These are phyloP conservation scores for Rhinogobio ventralis DNA, from an alignment of 2,797 vertebrate genomes.

Conservation along the genomic window DNA sequence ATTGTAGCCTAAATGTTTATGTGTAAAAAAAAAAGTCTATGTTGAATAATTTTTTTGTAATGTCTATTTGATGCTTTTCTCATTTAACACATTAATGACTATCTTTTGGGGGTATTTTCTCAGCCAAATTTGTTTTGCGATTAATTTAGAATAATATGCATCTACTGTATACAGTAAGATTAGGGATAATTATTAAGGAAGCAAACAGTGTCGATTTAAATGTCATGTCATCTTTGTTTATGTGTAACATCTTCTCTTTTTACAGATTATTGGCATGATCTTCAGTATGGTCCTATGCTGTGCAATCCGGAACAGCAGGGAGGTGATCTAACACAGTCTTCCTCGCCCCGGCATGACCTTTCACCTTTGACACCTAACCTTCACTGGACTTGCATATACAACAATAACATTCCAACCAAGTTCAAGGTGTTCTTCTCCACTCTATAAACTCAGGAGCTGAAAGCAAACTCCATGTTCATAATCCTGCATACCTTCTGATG, in stretches of 20 bases:
- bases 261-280: constrained; percentile 96
- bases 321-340: constrained; percentile 84
- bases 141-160: not conserved
- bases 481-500: not conserved
- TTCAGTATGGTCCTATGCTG: constrained; percentile 99
- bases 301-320: constrained; percentile 91
- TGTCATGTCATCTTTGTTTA: not conserved
- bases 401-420: constrained; percentile 62
- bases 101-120: not conserved
- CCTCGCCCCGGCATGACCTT: constrained; percentile 1
- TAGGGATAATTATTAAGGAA: not conserved
- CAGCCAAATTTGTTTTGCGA: too few relatives aligned
- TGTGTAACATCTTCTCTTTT: constrained; percentile 10
- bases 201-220: not conserved
- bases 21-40: not conserved
- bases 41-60: not conserved
- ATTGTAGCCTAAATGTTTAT: too few relatives aligned
- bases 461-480: constrained; percentile 19
- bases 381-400: constrained; percentile 53
- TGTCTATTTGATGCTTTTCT: not conserved
- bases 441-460: constrained; percentile 49
- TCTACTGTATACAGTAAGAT: not conserved
- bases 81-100: not conserved
- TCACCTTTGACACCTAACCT: constrained; percentile 34
- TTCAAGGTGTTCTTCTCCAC: constrained; percentile 30